phyloP scores from a whole-genome alignment of 2,888 invertebrate species.

The Netelia fuscicornis region DNA sequence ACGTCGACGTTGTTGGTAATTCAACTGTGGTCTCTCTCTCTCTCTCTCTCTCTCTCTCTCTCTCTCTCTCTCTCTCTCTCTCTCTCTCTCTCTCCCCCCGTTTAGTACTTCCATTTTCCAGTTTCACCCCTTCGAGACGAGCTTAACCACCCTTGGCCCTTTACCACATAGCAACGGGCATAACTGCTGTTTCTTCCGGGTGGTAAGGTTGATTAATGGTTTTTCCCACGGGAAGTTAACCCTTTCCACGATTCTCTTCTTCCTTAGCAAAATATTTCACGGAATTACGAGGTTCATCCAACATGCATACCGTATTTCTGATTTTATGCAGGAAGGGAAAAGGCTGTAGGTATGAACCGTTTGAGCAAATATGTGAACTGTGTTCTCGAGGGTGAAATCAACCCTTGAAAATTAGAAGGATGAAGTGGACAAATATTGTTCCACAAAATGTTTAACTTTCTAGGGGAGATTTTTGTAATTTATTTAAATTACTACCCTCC shows the following conservation, averaged over 20 bases:
- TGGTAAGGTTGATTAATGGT: slow-evolving; percentile 49
- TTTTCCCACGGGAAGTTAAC: slow-evolving; percentile 34
- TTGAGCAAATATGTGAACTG: not conserved
- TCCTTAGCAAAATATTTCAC: not conserved
- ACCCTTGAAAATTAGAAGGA: no score
- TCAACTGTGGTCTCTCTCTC: slow-evolving; percentile 47
- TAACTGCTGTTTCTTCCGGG: slow-evolving; percentile 26
- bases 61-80: slow-evolving; percentile 1
- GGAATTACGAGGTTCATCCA: not conserved
- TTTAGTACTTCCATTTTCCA: slow-evolving; percentile 48
- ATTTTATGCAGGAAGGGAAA: not conserved
- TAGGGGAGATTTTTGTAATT: no score
- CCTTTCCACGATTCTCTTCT: slow-evolving; percentile 26
- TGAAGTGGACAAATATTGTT: no score
- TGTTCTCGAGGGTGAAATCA: no score
- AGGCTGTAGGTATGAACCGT: not conserved
- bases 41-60: not conserved
- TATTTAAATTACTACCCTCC: no score
- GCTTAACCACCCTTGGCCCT: slow-evolving; percentile 5
- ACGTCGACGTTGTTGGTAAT: slow-evolving; percentile 41
- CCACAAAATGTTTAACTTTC: no score
- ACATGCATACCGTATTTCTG: not conserved
- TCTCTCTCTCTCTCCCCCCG: not conserved
- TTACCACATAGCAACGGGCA: slow-evolving; percentile 4
- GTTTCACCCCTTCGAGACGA: slow-evolving; percentile 23